Evolutionary conservation across 2,888 invertebrate genomes (phyloP).

Genomic region (Drosophila nr. medialis): DNA sequence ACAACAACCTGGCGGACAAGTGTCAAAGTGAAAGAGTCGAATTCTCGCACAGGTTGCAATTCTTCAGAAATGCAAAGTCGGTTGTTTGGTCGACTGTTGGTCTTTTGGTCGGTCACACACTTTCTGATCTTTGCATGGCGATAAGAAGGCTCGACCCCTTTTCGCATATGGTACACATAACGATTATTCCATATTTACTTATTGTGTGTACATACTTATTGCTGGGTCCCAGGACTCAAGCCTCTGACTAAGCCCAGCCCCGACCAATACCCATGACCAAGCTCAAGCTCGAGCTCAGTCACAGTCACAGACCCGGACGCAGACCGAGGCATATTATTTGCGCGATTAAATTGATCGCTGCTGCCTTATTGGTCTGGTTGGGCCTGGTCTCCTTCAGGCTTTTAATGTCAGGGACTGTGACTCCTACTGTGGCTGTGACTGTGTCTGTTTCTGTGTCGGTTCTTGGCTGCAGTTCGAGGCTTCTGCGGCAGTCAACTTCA

Average conservation of each 20-base stretch:
- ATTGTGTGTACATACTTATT: slow-evolving; percentile 71
- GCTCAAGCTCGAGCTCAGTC: slow-evolving; percentile 3
- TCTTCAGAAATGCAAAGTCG: slow-evolving; percentile 71
- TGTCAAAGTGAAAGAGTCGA: slow-evolving; percentile 79
- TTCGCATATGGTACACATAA: slow-evolving; percentile 65
- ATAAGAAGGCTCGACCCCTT: slow-evolving; percentile 67
- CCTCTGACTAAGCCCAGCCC: slow-evolving; percentile 11
- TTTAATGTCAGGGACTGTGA: slow-evolving; percentile 35
- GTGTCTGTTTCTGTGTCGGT: slow-evolving; percentile 39
- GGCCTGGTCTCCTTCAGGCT: slow-evolving; percentile 32
- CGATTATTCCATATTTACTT: slow-evolving; percentile 84
- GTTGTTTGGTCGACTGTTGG: slow-evolving; percentile 35
- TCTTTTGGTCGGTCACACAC: slow-evolving; percentile 66
- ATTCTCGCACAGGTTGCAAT: slow-evolving; percentile 71
- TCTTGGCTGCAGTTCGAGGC: slow-evolving; percentile 49
- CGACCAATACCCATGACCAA: slow-evolving; percentile 2
- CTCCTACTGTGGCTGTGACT: slow-evolving; percentile 55
- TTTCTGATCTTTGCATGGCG: slow-evolving; percentile 71
- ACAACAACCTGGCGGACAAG: slow-evolving; percentile 52
- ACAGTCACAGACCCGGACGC: slow-evolving; percentile 7
- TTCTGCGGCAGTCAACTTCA: slow-evolving; percentile 81
- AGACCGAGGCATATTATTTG: slow-evolving; percentile 80
- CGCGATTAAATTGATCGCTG: slow-evolving; percentile 83
- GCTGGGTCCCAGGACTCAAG: slow-evolving; percentile 54
- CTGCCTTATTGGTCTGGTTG: slow-evolving; percentile 43